Evolutionary conservation across 1,140 invertebrate species (phyloP).

Genomic region (Lasaia peninsularis): DNA sequence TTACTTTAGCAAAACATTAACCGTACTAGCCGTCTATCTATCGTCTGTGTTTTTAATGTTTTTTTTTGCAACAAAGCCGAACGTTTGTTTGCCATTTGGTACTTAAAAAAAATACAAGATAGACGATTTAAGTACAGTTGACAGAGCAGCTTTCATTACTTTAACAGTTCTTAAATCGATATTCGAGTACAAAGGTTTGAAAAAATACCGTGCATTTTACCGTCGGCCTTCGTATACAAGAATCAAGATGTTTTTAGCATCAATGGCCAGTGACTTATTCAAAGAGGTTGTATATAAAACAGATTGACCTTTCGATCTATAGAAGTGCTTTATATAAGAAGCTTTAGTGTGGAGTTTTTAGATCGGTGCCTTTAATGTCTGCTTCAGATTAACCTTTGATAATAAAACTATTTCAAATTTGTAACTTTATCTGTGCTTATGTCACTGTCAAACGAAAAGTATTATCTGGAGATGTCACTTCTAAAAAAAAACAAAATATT

Average conservation of each 20-base stretch:
- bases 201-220: constrained; percentile 1
- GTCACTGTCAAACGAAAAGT: no score
- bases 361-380: background rate
- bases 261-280: constrained; percentile 11
- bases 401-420: no score
- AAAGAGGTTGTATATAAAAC: constrained; percentile 6
- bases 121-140: no score
- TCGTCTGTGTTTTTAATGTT: background rate
- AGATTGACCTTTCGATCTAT: constrained; percentile 4
- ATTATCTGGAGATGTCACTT: no score
- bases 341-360: constrained; percentile 1
- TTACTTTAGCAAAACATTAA: no score
- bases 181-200: background rate
- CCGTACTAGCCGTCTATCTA: no score
- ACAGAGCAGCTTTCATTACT: background rate
- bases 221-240: background rate
- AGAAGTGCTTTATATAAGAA: background rate
- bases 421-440: no score
- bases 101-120: no score
- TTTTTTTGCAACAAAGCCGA: no score
- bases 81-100: no score
- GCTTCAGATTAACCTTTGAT: no score
- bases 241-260: constrained; percentile 6
- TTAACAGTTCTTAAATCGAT: background rate
- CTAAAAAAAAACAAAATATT: no score